These are phyloP conservation scores for Hyles euphorbiae DNA, from an alignment of 1,140 invertebrate species.

Conservation along the genomic window DNA sequence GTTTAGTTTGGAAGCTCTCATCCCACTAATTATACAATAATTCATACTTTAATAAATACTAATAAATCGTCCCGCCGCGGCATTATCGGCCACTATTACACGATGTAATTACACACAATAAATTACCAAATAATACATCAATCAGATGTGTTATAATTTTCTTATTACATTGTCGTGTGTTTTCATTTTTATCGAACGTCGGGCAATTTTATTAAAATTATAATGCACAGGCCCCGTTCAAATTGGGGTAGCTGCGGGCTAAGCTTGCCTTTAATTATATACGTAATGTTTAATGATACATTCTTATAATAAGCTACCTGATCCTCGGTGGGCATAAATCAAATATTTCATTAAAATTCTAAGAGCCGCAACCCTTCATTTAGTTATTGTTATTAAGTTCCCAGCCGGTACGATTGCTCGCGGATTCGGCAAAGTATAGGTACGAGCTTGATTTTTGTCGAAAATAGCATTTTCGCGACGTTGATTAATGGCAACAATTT, in stretches of 20 bases:
- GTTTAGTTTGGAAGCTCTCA: constrained; percentile 68
- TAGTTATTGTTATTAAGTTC: constrained; percentile 54
- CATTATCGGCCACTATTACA: constrained; percentile 69
- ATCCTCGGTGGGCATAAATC: constrained; percentile 67
- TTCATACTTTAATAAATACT: constrained; percentile 74
- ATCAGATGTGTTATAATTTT: constrained; percentile 74
- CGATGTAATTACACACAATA: constrained; percentile 71
- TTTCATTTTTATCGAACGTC: constrained; percentile 45
- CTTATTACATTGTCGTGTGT: constrained; percentile 37
- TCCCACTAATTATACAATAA: constrained; percentile 72
- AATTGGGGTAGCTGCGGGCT: constrained; percentile 70
- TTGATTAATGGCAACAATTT: constrained; percentile 63
- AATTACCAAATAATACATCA: constrained; percentile 74
- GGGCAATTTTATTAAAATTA: constrained; percentile 72
- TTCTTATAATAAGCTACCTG: constrained; percentile 73
- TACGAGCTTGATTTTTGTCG: constrained; percentile 38
- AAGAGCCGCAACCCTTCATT: constrained; percentile 62
- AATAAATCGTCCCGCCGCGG: constrained; percentile 60
- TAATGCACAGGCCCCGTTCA: constrained; percentile 47
- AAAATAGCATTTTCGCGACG: constrained; percentile 50
- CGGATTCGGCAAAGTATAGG: constrained; percentile 35
- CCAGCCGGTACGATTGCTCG: constrained; percentile 36
- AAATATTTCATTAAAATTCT: constrained; percentile 74
- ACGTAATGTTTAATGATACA: constrained; percentile 73
- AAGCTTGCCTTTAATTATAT: constrained; percentile 69